Conservation (phyloP, 92 coral and sea anemone genomes). For the Umimayanthus kanabou region DNA sequence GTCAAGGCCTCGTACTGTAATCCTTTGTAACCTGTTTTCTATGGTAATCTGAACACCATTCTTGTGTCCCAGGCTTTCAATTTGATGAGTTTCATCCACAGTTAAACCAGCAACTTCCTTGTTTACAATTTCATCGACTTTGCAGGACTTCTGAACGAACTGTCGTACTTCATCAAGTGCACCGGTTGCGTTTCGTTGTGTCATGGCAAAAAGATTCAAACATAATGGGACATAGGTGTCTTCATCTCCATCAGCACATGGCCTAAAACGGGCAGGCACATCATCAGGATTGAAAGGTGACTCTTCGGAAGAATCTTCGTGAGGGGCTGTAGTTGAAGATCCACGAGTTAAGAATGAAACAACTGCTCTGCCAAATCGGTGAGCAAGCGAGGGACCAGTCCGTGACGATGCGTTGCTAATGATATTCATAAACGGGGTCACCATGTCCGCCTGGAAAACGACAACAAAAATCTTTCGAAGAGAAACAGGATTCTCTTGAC, state of each 20-base stretch:
- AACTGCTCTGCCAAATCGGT: neutral
- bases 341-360: neutral
- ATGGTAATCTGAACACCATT: slow-evolving; percentile 22
- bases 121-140: slow-evolving; percentile 3
- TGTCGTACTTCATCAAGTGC: neutral
- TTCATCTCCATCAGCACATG: neutral
- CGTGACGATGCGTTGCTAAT: neutral
- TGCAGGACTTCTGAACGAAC: slow-evolving; percentile 3
- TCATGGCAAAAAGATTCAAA: slow-evolving; percentile 27
- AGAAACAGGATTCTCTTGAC: slow-evolving; percentile 49
- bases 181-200: neutral
- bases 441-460: slow-evolving; percentile 44
- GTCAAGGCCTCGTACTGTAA: slow-evolving; percentile 28
- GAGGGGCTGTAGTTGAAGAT: neutral
- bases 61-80: neutral
- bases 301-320: neutral
- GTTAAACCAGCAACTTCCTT: slow-evolving; percentile 25
- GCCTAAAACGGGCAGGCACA: neutral
- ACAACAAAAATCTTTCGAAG: slow-evolving; percentile 63
- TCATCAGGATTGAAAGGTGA: neutral
- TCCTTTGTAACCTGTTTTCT: slow-evolving; percentile 33
- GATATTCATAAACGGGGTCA: neutral
- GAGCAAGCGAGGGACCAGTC: neutral
- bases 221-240: neutral
- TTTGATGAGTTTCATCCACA: neutral